Evolutionary conservation across 2,888 invertebrate genomes (phyloP).

Genomic region (Lysandra coridon): DNA sequence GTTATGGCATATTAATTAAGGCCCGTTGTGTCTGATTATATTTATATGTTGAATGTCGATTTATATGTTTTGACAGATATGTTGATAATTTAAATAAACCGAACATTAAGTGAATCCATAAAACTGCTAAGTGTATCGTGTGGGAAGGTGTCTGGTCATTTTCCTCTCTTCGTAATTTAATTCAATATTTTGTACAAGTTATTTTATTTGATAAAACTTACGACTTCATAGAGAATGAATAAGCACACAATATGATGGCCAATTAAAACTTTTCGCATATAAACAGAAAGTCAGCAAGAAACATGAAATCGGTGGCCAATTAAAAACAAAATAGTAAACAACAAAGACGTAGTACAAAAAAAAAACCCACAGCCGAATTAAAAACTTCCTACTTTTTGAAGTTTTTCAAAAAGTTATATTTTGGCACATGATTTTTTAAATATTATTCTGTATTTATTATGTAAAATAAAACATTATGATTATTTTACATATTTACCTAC

Average conservation of each 20-base stretch:
- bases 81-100: constrained; percentile 12
- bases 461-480: no score
- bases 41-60: not conserved
- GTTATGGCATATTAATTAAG: not conserved
- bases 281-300: not conserved
- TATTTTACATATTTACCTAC: no score
- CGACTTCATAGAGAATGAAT: not conserved
- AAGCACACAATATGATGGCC: not conserved
- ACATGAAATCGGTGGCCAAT: not conserved
- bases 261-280: not conserved
- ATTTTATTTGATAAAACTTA: not conserved
- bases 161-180: not conserved
- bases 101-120: not conserved
- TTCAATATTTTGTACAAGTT: not conserved
- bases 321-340: not conserved
- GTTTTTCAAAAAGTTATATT: no score
- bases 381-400: no score
- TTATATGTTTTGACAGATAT: constrained; percentile 1
- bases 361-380: no score
- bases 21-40: not conserved
- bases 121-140: not conserved
- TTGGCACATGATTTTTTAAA: no score
- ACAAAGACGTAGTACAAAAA: no score
- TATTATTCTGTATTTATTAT: no score
- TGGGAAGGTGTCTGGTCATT: not conserved